These are phyloP conservation scores for Philaethria dido DNA, from an alignment of 2,888 invertebrate genomes.

Conservation along the genomic window DNA sequence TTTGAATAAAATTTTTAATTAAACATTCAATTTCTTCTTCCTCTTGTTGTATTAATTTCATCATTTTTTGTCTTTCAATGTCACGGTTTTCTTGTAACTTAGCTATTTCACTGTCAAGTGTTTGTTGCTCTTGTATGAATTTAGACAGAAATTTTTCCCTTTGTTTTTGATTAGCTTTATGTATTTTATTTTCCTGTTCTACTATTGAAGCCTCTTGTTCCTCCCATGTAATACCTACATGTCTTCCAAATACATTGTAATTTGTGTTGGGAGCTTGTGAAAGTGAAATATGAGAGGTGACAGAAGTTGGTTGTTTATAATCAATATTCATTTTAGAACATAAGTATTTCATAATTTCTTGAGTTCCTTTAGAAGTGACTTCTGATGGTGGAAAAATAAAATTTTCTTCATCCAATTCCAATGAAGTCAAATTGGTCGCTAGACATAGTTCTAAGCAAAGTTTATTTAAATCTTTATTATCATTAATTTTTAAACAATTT, in stretches of 20 bases:
- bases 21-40: constrained; percentile 85
- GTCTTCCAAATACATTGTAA: constrained; percentile 65
- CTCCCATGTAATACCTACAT: constrained; percentile 77
- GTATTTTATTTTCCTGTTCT: constrained; percentile 86
- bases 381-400: constrained; percentile 87
- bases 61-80: constrained; percentile 82
- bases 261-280: constrained; percentile 61
- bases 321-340: constrained; percentile 74
- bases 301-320: constrained; percentile 71
- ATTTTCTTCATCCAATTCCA: constrained; percentile 85
- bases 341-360: constrained; percentile 87
- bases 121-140: constrained; percentile 85
- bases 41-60: constrained; percentile 86
- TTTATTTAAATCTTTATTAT: constrained; percentile 83
- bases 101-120: constrained; percentile 86
- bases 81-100: constrained; percentile 88
- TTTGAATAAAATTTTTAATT: constrained; percentile 86
- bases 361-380: constrained; percentile 84
- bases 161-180: constrained; percentile 85
- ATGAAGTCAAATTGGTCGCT: constrained; percentile 83
- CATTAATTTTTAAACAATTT: constrained; percentile 84
- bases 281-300: constrained; percentile 58
- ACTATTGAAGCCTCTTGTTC: constrained; percentile 85
- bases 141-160: constrained; percentile 83
- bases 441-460: constrained; percentile 87